phyloP scores from a whole-genome alignment of 2,888 invertebrate genomes.

The Danaus chrysippus region DNA sequence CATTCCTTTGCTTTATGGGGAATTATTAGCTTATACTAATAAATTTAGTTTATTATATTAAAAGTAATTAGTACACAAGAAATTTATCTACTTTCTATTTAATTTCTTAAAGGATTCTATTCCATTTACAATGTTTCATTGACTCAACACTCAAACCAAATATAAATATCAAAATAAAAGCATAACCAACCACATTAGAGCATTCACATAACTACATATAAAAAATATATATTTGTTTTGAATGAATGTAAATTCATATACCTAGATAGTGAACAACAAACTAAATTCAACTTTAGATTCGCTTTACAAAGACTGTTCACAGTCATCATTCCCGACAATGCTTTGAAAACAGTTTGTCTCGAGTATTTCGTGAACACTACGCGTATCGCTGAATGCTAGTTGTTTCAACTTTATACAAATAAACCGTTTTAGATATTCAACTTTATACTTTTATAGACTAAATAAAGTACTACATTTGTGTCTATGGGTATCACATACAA shows the following conservation, averaged over 20 bases:
- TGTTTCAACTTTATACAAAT: neutral
- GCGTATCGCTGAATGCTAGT: slow-evolving; percentile 10
- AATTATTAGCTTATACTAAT: neutral
- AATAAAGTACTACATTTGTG: too few species aligned
- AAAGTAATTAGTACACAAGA: neutral
- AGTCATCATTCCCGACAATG: neutral
- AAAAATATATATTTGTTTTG: neutral
- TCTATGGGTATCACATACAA: too few species aligned
- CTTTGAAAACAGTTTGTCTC: slow-evolving; percentile 4
- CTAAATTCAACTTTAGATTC: neutral
- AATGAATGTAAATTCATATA: neutral
- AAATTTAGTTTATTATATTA: neutral
- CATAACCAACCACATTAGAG: too few species aligned
- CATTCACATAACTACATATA: neutral
- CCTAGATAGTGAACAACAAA: neutral
- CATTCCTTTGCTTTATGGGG: neutral
- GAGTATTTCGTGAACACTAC: slow-evolving; percentile 1
- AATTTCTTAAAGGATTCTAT: too few species aligned
- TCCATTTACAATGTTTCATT: too few species aligned
- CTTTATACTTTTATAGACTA: too few species aligned
- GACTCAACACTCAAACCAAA: too few species aligned
- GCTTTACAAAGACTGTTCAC: neutral
- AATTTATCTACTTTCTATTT: too few species aligned
- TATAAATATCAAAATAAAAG: too few species aligned
- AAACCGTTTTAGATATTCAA: too few species aligned